These are phyloP conservation scores for Aurelia aurita DNA, from an alignment of 30 jellyfish, hydroid and myxozoan genomes.

Conservation along the genomic window DNA sequence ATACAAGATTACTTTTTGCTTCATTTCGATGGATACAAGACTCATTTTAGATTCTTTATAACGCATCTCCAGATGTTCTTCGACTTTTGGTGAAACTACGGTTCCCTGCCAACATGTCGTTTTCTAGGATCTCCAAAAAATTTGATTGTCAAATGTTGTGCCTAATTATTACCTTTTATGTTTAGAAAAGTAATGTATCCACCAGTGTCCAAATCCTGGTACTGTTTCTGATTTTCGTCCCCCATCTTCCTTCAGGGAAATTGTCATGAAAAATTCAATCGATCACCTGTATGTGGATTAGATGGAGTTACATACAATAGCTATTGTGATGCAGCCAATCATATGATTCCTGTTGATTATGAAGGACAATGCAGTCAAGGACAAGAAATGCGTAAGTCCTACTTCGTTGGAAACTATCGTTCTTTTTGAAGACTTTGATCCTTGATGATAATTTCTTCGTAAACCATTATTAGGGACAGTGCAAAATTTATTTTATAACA, in stretches of 20 bases:
- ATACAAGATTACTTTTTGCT: no score
- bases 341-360: constrained; percentile 78
- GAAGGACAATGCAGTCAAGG: constrained; percentile 61
- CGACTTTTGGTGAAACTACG: no score
- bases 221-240: not conserved
- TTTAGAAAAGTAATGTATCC: not conserved
- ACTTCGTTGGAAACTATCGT: not conserved
- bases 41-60: no score
- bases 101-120: no score
- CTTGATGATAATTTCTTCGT: not conserved
- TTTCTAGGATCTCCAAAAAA: no score
- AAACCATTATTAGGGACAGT: no score
- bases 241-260: constrained; percentile 15
- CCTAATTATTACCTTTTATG: no score
- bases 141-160: no score
- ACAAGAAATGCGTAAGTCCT: constrained; percentile 13
- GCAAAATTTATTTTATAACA: no score
- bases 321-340: constrained; percentile 69
- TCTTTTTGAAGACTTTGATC: not conserved
- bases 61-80: no score
- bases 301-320: constrained; percentile 84
- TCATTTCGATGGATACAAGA: no score
- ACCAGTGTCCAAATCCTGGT: not conserved
- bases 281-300: constrained; percentile 77
- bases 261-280: constrained; percentile 45